Evolutionary conservation across 2,888 invertebrate species (phyloP).

Genomic region (Philereme transversata): DNA sequence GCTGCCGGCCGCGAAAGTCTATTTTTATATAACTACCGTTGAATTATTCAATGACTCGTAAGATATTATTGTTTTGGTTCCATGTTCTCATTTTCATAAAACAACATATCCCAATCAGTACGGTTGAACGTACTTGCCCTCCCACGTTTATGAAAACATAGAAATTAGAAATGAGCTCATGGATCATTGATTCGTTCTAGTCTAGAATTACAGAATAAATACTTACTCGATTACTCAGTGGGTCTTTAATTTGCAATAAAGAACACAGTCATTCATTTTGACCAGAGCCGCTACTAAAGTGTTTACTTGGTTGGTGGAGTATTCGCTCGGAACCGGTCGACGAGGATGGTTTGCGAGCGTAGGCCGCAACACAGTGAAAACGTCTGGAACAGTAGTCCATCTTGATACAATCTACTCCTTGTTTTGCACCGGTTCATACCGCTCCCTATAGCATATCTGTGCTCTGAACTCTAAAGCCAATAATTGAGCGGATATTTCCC

Average conservation of each 20-base stretch:
- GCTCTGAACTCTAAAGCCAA: no score
- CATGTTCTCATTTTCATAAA: slow-evolving; percentile 25
- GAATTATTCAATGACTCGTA: slow-evolving; percentile 26
- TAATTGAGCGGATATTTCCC: no score
- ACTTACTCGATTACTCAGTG: slow-evolving; percentile 22
- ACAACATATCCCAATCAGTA: slow-evolving; percentile 24
- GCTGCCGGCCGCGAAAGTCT: no score
- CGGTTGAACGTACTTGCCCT: slow-evolving; percentile 15
- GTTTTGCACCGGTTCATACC: no score
- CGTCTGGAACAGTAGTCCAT: slow-evolving; percentile 25
- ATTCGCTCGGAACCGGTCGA: slow-evolving; percentile 37
- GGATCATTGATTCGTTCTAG: slow-evolving; percentile 15
- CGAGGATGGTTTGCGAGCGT: slow-evolving; percentile 33
- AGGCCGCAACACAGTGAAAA: slow-evolving; percentile 26
- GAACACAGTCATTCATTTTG: slow-evolving; percentile 35
- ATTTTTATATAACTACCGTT: background rate
- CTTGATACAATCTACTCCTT: background rate
- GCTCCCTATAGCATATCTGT: no score
- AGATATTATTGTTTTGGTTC: slow-evolving; percentile 10
- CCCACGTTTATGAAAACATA: slow-evolving; percentile 26
- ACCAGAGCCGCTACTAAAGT: slow-evolving; percentile 36
- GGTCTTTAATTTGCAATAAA: slow-evolving; percentile 31
- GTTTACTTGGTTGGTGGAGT: slow-evolving; percentile 40
- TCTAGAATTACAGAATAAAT: slow-evolving; percentile 3
- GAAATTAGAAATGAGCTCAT: slow-evolving; percentile 15